Conservation (phyloP, 2,888 invertebrate genomes). For the Dione vanillae region DNA sequence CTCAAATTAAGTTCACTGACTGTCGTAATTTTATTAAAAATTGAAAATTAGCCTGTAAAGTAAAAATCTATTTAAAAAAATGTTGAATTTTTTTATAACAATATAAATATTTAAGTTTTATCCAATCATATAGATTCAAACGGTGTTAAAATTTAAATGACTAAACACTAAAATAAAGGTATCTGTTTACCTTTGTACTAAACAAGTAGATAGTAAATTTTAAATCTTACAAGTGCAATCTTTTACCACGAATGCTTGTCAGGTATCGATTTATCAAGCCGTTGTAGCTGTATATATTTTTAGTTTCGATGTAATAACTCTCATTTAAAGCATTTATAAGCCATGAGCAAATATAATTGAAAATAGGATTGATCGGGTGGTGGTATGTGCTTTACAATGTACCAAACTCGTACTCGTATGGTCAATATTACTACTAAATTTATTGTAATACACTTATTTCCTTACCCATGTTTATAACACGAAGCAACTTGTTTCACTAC, state of each 20-base stretch:
- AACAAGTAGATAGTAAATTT: conserved; percentile 29
- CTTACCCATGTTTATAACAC: not conserved
- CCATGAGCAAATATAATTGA: conserved; percentile 5
- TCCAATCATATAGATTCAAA: not conserved
- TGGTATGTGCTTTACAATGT: conserved; percentile 7
- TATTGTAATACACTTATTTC: not conserved
- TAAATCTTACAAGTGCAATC: conserved; percentile 43
- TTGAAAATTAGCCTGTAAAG: too few species aligned
- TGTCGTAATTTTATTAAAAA: too few species aligned
- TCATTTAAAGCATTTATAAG: conserved; percentile 19
- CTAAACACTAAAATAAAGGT: not conserved
- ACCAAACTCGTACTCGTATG: conserved; percentile 29
- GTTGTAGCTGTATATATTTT: conserved; percentile 33
- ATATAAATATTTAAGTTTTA: not conserved
- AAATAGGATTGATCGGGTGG: conserved; percentile 26
- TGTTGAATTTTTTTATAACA: too few species aligned
- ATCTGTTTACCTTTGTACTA: conserved; percentile 16
- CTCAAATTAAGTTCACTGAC: too few species aligned
- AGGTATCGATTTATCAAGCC: conserved; percentile 39
- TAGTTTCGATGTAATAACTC: conserved; percentile 14
- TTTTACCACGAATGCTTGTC: conserved; percentile 33
- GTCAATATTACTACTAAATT: conserved; percentile 38
- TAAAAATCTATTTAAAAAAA: too few species aligned
- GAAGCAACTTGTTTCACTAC: not conserved
- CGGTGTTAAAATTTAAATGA: conserved; percentile 14